Base-by-base conservation (phyloP, 2,797 vertebrate species). In the Acanthopagrus latus region DNA sequence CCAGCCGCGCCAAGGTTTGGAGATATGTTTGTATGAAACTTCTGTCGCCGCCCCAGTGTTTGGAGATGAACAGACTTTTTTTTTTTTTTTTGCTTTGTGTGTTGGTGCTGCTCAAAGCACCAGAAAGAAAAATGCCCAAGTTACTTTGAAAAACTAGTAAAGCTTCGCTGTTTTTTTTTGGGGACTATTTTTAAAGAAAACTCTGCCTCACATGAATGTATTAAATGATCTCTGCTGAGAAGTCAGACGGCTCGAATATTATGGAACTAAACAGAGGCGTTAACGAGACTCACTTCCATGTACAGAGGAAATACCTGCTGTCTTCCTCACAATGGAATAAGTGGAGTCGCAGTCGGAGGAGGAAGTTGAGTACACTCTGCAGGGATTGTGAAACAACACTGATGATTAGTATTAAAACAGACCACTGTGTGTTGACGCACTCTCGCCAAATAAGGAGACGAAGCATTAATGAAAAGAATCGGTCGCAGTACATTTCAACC, bases 391-490 rank as follows among this genome's bases (percentile, higher is more conserved):
- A 51, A 78, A 41, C 13, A 54, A 48, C 21, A 16, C 1, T 5
- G 21, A 60, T 65, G 18, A 50, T 47, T n/a, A 8, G 21, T 43
- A 68, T 68, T 13, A 55, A 57, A 66, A 58, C 47, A 14, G 33
- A 62, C 25, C 21, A 29, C 27, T 46, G 23, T 21, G 16, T 60
- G 10, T 33, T 18, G 10, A 63, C 38, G 21, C 47, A 54, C 29
- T n/a, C 9, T 21, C 7, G 7, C 38, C 38, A 8, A 13, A 21
- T 43, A 20, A 47, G 20, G 10, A 70, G 21, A 66, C 48, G 5
- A 13, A n/a, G 44, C 17, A 12, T 18, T 13, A 33, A 66, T 2
- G 43, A 48, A 11, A 41, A 38, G 4, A 47, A 27, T 25, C 7
- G 1, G 9, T 38, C n/a, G 13, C 55, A 78, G 55, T 21, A 4